A percentile compares a stretch with the other conserved stretches of the same genome.
Conservation (phyloP, 2,113 vertebrate genomes). For the Talpa occidentalis region DNA sequence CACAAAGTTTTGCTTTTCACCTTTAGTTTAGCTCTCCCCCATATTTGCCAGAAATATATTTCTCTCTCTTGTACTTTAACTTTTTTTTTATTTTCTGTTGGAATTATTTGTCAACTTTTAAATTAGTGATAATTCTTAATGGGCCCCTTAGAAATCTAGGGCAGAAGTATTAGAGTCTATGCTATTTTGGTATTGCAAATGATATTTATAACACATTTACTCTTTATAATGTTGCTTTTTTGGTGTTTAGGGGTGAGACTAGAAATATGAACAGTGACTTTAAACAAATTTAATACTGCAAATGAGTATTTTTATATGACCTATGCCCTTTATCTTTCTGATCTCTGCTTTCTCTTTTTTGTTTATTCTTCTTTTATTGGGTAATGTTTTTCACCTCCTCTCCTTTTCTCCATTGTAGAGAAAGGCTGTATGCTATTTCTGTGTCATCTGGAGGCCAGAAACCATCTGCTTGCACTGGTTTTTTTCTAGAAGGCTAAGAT, state of each 20-base stretch:
- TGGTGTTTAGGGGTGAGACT: background rate
- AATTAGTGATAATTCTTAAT: background rate
- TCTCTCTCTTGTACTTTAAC: background rate
- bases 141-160: background rate
- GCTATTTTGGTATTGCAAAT: background rate
- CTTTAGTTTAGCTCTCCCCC: background rate
- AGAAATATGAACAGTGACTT: background rate
- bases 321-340: background rate
- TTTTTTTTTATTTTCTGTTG: background rate
- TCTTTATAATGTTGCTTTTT: background rate
- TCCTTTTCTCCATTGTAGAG: background rate
- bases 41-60: background rate
- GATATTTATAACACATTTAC: background rate
- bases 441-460: background rate
- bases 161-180: background rate
- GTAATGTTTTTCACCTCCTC: background rate
- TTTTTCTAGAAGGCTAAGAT: background rate
- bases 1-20: background rate
- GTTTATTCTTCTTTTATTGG: background rate
- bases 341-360: constrained; percentile 7
- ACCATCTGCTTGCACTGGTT: background rate
- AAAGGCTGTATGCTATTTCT: background rate
- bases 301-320: background rate
- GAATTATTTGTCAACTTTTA: background rate
- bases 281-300: background rate